Evolutionary conservation across 2,888 invertebrate species (phyloP).

Genomic region (Neocrepidodera transversa): DNA sequence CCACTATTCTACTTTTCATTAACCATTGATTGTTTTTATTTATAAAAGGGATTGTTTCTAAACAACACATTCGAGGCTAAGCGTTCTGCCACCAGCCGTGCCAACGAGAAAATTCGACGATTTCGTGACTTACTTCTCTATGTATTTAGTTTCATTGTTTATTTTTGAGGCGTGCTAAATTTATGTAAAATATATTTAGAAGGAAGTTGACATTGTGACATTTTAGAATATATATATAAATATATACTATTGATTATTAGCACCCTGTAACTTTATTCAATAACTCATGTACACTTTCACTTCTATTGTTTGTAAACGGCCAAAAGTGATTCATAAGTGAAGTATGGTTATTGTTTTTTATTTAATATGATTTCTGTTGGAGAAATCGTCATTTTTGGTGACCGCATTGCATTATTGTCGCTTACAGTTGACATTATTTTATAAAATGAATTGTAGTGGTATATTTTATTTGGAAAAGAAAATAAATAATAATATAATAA

Average conservation of each 20-base stretch:
- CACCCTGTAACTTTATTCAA: slow-evolving; percentile 8
- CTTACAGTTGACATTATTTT: background rate
- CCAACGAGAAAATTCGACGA: slow-evolving; percentile 7
- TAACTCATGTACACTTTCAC: slow-evolving; percentile 14
- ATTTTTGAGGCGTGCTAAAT: too few relatives aligned
- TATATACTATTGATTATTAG: background rate
- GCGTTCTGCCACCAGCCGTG: slow-evolving; percentile 8
- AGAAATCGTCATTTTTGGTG: slow-evolving; percentile 7
- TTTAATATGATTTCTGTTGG: slow-evolving; percentile 12
- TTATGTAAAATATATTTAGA: too few relatives aligned
- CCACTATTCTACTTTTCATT: slow-evolving; percentile 19
- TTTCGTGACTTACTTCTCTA: slow-evolving; percentile 7
- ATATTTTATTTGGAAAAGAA: too few relatives aligned
- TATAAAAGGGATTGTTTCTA: slow-evolving; percentile 15
- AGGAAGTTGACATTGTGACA: too few relatives aligned
- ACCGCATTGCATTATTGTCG: background rate
- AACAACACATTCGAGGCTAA: slow-evolving; percentile 14
- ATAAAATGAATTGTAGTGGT: too few relatives aligned
- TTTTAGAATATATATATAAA: too few relatives aligned
- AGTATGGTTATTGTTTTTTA: slow-evolving; percentile 10
- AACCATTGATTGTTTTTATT: slow-evolving; percentile 23
- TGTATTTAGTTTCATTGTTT: too few relatives aligned
- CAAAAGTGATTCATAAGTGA: slow-evolving; percentile 15
- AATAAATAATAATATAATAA: too few relatives aligned
- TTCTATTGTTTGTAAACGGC: slow-evolving; percentile 18